Evolutionary conservation across 2,113 vertebrate species (phyloP), one percentile per base, ranked within the genome.

Genomic region (Spilogale gracilis): DNA sequence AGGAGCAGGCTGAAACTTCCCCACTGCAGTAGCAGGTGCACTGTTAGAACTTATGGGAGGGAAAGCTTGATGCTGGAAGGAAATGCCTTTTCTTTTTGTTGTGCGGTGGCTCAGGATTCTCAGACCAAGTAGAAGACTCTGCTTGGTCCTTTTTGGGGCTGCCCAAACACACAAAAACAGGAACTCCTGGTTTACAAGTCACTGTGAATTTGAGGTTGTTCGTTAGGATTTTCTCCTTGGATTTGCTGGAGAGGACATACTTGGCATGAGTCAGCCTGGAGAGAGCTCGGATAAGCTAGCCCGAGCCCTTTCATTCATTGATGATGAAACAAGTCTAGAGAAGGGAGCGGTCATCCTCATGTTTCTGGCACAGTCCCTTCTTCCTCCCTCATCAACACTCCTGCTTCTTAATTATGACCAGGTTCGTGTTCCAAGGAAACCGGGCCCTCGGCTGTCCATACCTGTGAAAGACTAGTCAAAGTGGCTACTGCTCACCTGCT

Each of bases 121-220:
- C 69, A 56, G 67, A 65, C 32, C 1, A 20, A 63, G 21, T 63
- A 8, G 82, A 83, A 86, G 50, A 89, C 73, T 83, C 79, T 43
- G 60, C 86, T 5, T 25, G 50, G 48, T 89, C 92, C 65, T 92
- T 74, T 93, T 71, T 91, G 90, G 80, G 67, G 21, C 63, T 91
- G 32, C 8, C 25, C 60, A 52, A 7, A 60, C 58, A 16, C n/a
- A 50, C 12, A 50, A 89, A 92, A 91, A 95, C 93, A 93, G 84
- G 91, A 95, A 93, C 78, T 82, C 67, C 43, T 48, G 80, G 63
- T 82, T 88, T 95, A 14, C 21, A 63, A 94, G 76, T 96, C 93
- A 73, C 27, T 95, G 79, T 96, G 96, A 89, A 93, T 92, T 90
- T 96, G 76, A 87, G 61, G 38, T 84, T 92, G 50, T 95, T 95